A percentile compares a stretch with the other conserved stretches of the same genome.
Conservation (phyloP, 2,797 vertebrate species). For the Phoeniculus purpureus region DNA sequence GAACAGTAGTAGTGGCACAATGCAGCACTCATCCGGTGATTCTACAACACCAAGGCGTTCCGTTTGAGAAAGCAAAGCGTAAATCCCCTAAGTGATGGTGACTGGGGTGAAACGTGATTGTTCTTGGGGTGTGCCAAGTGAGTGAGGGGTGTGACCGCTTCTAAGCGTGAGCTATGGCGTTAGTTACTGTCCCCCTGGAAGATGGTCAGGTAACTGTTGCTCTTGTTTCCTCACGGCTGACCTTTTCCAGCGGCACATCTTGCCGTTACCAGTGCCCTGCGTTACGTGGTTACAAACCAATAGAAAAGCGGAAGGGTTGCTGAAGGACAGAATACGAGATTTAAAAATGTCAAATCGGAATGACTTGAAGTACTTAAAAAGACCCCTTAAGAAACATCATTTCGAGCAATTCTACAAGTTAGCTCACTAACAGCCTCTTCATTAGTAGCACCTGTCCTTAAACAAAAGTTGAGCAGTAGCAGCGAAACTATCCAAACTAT, state of each 20-base stretch:
- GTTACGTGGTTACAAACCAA: conserved; percentile 44
- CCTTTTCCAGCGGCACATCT: conserved; percentile 38
- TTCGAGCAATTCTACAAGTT: conserved; percentile 69
- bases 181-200: conserved; percentile 1
- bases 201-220: conserved; percentile 22
- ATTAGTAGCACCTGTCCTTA: conserved; percentile 75
- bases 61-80: conserved; percentile 2
- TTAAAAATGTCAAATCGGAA: conserved; percentile 68
- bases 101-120: conserved; percentile 14
- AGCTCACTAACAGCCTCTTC: conserved; percentile 71
- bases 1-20: conserved; percentile 16
- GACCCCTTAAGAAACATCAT: conserved; percentile 58
- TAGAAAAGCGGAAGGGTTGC: conserved; percentile 35
- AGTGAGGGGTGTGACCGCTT: conserved; percentile 32
- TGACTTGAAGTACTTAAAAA: conserved; percentile 63
- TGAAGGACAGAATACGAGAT: conserved; percentile 46
- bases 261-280: conserved; percentile 31
- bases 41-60: conserved; percentile 35
- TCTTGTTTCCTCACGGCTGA: conserved; percentile 23
- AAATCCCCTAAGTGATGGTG: not conserved
- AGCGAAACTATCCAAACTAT: conserved; percentile 74
- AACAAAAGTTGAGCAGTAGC: conserved; percentile 74
- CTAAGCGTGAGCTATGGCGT: not conserved
- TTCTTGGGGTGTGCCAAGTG: conserved; percentile 32
- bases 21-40: conserved; percentile 18